Percentiles rank a stretch among this genome's conserved stretches.
These are phyloP conservation scores for Hippocampus barbouri DNA, from an alignment of 2,113 vertebrate genomes.

Conservation along the genomic window DNA sequence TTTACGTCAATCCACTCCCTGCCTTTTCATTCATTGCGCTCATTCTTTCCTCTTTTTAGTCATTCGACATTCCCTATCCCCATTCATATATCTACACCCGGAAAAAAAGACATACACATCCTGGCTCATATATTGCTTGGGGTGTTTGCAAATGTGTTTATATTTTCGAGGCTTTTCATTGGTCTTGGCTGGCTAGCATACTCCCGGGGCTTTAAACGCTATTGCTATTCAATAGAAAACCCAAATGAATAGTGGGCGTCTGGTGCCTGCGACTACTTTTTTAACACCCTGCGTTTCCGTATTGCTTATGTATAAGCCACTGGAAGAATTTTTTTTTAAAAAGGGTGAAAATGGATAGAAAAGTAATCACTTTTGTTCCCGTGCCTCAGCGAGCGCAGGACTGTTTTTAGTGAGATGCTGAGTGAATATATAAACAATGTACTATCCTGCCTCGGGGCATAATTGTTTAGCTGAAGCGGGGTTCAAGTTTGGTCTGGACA, in stretches of 20 bases:
- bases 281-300: conserved; percentile 35
- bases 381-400: conserved; percentile 16
- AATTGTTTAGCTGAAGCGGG: conserved; percentile 23
- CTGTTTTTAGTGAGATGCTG: conserved; percentile 37
- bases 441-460: conserved; percentile 10
- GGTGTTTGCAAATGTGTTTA: conserved; percentile 42
- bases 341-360: not conserved
- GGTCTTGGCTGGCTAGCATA: conserved; percentile 45
- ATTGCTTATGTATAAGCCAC: conserved; percentile 40
- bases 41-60: conserved; percentile 49
- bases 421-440: conserved; percentile 5
- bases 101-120: conserved; percentile 10
- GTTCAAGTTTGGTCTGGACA: conserved; percentile 21
- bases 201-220: conserved; percentile 46
- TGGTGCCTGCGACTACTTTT: conserved; percentile 55
- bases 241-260: conserved; percentile 44
- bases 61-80: conserved; percentile 36
- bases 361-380: conserved; percentile 10
- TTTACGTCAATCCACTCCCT: conserved; percentile 43
- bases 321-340: conserved; percentile 15
- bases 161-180: conserved; percentile 51
- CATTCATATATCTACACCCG: conserved; percentile 35
- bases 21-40: conserved; percentile 42
- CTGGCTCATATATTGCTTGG: conserved; percentile 22
- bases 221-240: conserved; percentile 57